Evolutionary conservation across 2,113 vertebrate genomes (phyloP).

Genomic region (Platysteira castanea): DNA sequence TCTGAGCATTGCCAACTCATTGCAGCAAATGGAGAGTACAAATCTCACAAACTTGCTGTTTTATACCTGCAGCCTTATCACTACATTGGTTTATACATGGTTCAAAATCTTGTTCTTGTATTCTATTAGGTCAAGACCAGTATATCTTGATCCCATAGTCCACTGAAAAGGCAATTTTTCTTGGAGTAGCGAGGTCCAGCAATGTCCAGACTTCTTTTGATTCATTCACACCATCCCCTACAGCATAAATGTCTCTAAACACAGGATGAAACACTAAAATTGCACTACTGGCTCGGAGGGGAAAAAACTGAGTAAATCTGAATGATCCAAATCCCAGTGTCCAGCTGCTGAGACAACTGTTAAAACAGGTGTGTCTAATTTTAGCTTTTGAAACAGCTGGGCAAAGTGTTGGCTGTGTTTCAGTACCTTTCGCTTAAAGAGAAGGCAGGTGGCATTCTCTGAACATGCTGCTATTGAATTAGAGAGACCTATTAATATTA

Average conservation of each 20-base stretch:
- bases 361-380: conserved; percentile 27
- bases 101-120: neutral
- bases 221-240: neutral
- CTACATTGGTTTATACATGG: neutral
- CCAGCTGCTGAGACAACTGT: conserved; percentile 37
- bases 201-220: neutral
- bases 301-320: neutral
- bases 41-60: neutral
- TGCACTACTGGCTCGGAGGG: neutral
- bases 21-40: neutral
- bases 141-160: neutral
- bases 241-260: conserved; percentile 40
- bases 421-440: conserved; percentile 4
- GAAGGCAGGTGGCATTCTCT: conserved; percentile 56
- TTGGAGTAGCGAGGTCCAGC: neutral
- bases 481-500: conserved; percentile 53
- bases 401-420: neutral
- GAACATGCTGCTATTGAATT: conserved; percentile 29
- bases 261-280: neutral
- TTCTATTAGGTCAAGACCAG: neutral
- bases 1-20: neutral
- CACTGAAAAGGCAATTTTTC: neutral
- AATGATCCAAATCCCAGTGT: neutral
- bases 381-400: conserved; percentile 31
- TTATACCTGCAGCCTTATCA: neutral